Percentiles rank a stretch among this genome's conserved stretches.
Evolutionary conservation across 2,113 vertebrate species (phyloP).

Genomic region (Rhabdornis inornatus): DNA sequence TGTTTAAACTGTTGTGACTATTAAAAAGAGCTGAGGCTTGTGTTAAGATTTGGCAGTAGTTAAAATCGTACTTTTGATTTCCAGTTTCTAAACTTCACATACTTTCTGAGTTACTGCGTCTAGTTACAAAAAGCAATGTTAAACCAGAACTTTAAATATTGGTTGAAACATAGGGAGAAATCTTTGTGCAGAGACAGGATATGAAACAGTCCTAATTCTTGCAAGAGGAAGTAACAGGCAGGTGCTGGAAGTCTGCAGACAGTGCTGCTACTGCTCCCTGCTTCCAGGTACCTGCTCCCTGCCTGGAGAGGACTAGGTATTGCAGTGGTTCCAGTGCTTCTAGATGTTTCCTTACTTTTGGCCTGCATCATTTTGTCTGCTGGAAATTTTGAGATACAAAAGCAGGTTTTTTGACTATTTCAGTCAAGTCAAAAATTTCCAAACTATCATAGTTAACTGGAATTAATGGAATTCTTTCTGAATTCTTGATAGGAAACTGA

Average conservation of each 20-base stretch:
- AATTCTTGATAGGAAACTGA: neutral
- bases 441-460: neutral
- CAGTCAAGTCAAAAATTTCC: neutral
- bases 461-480: neutral
- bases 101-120: neutral
- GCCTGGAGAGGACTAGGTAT: no score
- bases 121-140: neutral
- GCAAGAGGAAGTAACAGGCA: neutral
- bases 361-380: neutral
- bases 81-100: neutral
- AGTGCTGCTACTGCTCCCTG: neutral
- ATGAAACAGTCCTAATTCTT: neutral
- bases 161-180: neutral
- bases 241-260: neutral
- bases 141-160: neutral
- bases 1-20: neutral
- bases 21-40: neutral
- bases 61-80: neutral
- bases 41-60: neutral
- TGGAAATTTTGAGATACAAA: neutral
- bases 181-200: neutral
- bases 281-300: rapidly evolving
- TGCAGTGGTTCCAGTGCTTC: neutral
- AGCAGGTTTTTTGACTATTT: neutral
- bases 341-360: neutral